Evolutionary conservation across 1,140 invertebrate species (phyloP).

Genomic region (Oscheius sp.): DNA sequence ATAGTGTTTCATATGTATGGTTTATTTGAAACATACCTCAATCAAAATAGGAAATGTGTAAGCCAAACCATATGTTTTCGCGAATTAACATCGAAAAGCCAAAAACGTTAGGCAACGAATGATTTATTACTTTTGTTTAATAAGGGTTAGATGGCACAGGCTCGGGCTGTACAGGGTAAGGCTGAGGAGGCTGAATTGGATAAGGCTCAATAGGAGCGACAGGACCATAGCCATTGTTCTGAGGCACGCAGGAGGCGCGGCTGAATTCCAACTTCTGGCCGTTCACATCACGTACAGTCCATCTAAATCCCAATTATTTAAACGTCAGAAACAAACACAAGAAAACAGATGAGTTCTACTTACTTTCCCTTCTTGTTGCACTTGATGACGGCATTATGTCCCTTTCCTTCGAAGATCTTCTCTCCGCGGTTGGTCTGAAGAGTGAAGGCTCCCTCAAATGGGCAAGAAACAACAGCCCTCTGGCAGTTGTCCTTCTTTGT

Average conservation of each 20-base stretch:
- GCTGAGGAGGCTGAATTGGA: neutral
- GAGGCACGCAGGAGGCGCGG: neutral
- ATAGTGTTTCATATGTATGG: too few species aligned
- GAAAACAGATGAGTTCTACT: too few species aligned
- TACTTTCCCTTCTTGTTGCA: neutral
- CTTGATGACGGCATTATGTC: neutral
- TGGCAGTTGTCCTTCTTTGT: neutral
- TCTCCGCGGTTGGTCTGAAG: neutral
- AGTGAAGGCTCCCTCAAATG: neutral
- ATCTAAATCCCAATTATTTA: neutral
- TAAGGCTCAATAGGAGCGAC: neutral
- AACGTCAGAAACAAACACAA: neutral
- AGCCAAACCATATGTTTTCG: too few species aligned
- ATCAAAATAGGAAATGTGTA: too few species aligned
- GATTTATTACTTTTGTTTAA: neutral
- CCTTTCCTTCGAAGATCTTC: neutral
- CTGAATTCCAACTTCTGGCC: neutral
- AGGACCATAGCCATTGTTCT: neutral
- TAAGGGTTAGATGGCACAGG: neutral
- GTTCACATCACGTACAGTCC: neutral
- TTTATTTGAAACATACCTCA: too few species aligned
- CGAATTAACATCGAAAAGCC: neutral
- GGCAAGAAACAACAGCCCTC: neutral
- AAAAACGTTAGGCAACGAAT: too few species aligned
- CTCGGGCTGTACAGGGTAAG: neutral